phyloP scores from a whole-genome alignment of 2,113 vertebrate species.

The Rousettus leschenaultii region DNA sequence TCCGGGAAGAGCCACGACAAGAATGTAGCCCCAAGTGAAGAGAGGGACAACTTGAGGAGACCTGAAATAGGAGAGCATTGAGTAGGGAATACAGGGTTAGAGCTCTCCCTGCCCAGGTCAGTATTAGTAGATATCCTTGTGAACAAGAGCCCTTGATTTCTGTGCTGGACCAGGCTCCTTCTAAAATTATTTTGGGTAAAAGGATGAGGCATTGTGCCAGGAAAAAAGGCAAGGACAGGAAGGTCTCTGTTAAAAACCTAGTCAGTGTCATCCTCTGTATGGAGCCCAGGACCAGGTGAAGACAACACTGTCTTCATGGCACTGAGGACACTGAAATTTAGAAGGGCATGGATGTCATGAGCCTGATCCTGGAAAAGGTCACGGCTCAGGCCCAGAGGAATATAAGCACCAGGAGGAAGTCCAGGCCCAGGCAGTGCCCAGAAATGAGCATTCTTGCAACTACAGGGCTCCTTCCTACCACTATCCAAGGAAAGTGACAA shows the following conservation, averaged over 20 bases:
- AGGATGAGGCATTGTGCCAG: background rate
- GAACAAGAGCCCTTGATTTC: background rate
- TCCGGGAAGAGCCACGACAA: background rate
- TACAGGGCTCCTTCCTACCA: background rate
- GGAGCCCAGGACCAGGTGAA: background rate
- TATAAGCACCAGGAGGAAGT: background rate
- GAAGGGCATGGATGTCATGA: background rate
- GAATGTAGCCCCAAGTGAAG: background rate
- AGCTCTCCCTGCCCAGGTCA: background rate
- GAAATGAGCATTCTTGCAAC: background rate
- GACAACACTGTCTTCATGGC: background rate
- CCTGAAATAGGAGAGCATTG: background rate
- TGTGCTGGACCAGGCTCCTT: background rate
- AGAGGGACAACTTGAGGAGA: background rate
- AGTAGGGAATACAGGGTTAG: background rate
- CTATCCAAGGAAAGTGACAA: background rate
- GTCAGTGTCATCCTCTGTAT: background rate
- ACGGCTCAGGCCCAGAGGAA: background rate
- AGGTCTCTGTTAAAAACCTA: background rate
- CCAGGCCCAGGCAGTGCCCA: background rate
- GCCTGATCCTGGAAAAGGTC: background rate
- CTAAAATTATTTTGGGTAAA: background rate
- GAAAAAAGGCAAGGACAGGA: background rate
- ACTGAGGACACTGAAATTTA: background rate
- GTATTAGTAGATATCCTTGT: background rate